Evolutionary conservation across 2,113 vertebrate species (phyloP).

Genomic region (Rhegmatorhina hoffmannsi): DNA sequence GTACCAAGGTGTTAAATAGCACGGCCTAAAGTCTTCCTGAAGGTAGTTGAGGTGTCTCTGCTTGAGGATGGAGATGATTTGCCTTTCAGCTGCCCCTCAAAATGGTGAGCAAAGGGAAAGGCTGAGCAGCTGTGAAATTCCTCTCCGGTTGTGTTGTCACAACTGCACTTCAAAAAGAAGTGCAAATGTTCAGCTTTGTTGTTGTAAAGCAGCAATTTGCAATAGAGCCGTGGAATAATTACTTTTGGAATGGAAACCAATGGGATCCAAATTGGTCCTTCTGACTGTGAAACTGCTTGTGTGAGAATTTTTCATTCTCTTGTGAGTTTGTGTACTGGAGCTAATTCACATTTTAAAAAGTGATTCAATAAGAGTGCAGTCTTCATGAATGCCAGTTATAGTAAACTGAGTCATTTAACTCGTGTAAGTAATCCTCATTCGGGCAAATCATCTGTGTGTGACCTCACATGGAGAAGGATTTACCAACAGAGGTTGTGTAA

Average conservation of each 20-base stretch:
- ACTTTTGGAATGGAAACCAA: background rate
- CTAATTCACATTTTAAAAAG: background rate
- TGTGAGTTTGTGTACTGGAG: background rate
- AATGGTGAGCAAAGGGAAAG: background rate
- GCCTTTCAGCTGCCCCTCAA: background rate
- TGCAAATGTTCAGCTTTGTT: background rate
- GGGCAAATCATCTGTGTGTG: background rate
- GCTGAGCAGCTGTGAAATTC: background rate
- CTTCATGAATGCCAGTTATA: background rate
- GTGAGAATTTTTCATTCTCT: conserved; percentile 5
- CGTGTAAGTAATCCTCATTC: background rate
- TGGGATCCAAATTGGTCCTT: background rate
- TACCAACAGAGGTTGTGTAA: background rate
- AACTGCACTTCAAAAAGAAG: background rate
- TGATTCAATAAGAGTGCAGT: background rate
- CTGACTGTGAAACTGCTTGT: background rate
- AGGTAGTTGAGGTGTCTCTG: background rate
- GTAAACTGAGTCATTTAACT: background rate
- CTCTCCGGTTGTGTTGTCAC: background rate
- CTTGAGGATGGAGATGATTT: background rate
- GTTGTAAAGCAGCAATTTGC: background rate
- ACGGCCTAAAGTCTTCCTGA: background rate
- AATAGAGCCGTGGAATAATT: conserved; percentile 14
- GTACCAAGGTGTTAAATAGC: background rate
- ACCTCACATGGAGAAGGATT: background rate